Base-by-base conservation (phyloP, 2,888 invertebrate species). In the Heliconius sara region DNA sequence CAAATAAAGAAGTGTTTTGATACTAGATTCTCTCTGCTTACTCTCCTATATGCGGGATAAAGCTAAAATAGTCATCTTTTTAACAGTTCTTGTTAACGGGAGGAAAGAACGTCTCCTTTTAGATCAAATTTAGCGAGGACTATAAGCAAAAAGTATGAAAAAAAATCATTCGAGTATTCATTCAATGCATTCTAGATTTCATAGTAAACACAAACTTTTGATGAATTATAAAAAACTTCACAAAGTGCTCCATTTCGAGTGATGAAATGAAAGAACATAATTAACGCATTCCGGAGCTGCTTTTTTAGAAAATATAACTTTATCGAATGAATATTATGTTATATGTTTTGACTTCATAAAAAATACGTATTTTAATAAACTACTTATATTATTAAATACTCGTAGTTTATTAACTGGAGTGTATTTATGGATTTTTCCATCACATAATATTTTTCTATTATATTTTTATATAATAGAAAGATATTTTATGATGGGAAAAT, bases 161-260 rank as follows among this genome's bases (percentile, higher is more conserved):
- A 22, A 22, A 12, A 2, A 47, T 43, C 6, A 27, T 43, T 70
- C n/a, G 16, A 65, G 65, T 65, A 27, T 5, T 65, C 7, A 19
- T n/a, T 43, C 25, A 7, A 39, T 13, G 13, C 7, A 60, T 25
- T 73, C 73, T 73, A 73, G 60, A n/a, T 16, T 34, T 34, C n/a
- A 25, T 73, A 60, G 73, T 73, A 73, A 60, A 60, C n/a, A 60
- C 34, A 60, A 73, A 34, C 60, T 73, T 60, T 60, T 73, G 60
- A 78, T 78, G 67, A 73, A 73, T 78, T 78, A 78, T 78, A 73
- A 78, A 78, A 27, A 43, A 43, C 52, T 57, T 57, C n/a, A 34
- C 19, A 57, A 78, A 78, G 78, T 73, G 73, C 71, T 67, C 39
- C 52, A 57, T 78, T 78, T 60, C 67, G 34, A 57, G 73, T 73